Evolutionary conservation across 2,113 vertebrate species (phyloP).

Genomic region (Pterocles gutturalis): DNA sequence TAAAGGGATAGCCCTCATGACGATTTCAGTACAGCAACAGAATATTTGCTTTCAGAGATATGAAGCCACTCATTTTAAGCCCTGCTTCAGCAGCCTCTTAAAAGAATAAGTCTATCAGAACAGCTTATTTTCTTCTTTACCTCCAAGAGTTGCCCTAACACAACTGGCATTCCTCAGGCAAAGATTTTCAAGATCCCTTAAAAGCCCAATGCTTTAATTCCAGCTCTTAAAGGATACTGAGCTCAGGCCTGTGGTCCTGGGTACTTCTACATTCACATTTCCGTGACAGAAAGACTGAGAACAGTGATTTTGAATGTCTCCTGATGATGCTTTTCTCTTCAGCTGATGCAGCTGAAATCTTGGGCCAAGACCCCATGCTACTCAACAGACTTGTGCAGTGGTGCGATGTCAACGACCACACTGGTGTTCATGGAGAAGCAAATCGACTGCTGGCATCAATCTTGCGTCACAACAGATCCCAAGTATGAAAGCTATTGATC

Average conservation of each 20-base stretch:
- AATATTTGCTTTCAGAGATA: not conserved
- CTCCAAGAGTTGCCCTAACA: not conserved
- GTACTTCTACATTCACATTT: not conserved
- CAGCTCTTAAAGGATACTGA: not conserved
- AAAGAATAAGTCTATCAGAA: accelerated
- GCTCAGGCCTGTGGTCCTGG: accelerated
- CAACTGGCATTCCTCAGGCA: not conserved
- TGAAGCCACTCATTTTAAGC: not conserved
- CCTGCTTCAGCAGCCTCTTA: not conserved
- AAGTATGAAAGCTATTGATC: slow-evolving; percentile 51
- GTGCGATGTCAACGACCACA: slow-evolving; percentile 81
- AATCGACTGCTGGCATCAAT: slow-evolving; percentile 86
- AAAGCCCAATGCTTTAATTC: not conserved
- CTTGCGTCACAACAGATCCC: slow-evolving; percentile 84
- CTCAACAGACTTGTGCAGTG: slow-evolving; percentile 85
- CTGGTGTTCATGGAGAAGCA: slow-evolving; percentile 81
- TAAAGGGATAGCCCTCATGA: not conserved
- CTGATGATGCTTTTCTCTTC: not conserved
- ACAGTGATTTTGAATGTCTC: not conserved
- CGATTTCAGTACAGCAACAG: not conserved
- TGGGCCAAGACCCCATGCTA: slow-evolving; percentile 82
- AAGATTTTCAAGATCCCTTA: not conserved
- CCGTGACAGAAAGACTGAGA: not conserved
- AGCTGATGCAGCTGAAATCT: slow-evolving; percentile 84
- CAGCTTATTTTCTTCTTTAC: not conserved